A percentile compares a stretch with the other conserved stretches of the same genome.
phyloP scores from a whole-genome alignment of 1,140 invertebrate genomes.

The Diabrotica virgifera region DNA sequence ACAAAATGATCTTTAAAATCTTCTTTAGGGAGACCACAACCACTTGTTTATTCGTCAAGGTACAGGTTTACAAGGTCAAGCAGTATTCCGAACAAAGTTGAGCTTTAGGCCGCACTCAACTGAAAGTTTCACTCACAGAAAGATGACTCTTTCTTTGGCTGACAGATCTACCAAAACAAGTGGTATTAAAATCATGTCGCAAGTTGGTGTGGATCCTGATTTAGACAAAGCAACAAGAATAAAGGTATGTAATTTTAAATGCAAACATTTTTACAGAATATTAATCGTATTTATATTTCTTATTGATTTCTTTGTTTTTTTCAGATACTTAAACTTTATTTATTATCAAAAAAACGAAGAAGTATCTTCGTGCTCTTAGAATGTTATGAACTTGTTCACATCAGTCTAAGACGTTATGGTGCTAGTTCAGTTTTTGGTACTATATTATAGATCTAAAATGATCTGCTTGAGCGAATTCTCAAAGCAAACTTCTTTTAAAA shows the following conservation, averaged over 20 bases:
- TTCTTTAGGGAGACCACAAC: conserved; percentile 82
- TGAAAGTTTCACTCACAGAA: conserved; percentile 96
- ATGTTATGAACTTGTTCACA: too few species aligned
- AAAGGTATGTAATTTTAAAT: conserved; percentile 59
- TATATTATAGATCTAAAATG: too few species aligned
- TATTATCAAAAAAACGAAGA: too few species aligned
- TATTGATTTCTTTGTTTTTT: neutral
- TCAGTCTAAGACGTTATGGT: too few species aligned
- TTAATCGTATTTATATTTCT: neutral
- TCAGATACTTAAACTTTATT: too few species aligned
- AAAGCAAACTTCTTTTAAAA: too few species aligned
- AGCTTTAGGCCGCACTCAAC: conserved; percentile 97
- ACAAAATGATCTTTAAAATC: conserved; percentile 10
- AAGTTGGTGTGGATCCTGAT: conserved; percentile 92
- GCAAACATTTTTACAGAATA: conserved; percentile 11
- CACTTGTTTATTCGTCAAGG: conserved; percentile 95
- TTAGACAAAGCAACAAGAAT: conserved; percentile 85
- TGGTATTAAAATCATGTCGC: conserved; percentile 94
- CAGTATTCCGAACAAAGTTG: conserved; percentile 93
- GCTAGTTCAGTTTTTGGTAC: too few species aligned
- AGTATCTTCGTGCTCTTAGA: too few species aligned
- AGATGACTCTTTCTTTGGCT: conserved; percentile 97
- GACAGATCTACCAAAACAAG: conserved; percentile 95
- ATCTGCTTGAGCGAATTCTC: too few species aligned
- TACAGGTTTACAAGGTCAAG: conserved; percentile 95